Base-by-base conservation (phyloP, 2,797 vertebrate genomes). In the Falco peregrinus region DNA sequence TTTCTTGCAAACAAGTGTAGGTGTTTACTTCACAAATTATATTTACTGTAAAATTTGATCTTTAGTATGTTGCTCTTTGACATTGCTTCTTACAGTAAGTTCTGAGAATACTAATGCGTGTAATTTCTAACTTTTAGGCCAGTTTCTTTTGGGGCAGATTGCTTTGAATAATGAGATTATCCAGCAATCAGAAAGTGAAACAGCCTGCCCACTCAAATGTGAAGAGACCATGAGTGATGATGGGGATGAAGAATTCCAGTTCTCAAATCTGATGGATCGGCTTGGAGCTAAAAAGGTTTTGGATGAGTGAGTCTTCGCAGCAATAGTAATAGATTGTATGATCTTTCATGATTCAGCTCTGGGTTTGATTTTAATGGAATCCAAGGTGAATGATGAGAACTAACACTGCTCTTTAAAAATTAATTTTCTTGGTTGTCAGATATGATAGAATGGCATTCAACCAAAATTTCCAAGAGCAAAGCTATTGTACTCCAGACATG, bases 221-320 rank as follows among this genome's bases (percentile, higher is more conserved):
- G 93, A 98, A 22, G 97, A 98, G 80, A 95, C n/a, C 21, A 0
- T 25, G 20, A 64, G 24, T 12, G 95, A 76, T 28, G 82, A 90
- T 13, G 98, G 89, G 11, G 99, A 99, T 2, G 99, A 99, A 90
- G 99, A 99, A 91, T 97, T 98, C 61, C 98, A 99, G 85, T 99
- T 99, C 95, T 97, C 97, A 90, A 97, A 97, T 97, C 98, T 99
- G 21, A 98, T 99, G 98, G 98, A 99, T 77, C 98, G 85, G 39
- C 98, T 99, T 8, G 99, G 99, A 83, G 98, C 98, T 65, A 98
- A 98, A 85, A 99, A 96, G 4, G 89, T 99, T 92, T 98, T 99
- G 94, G 98, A 99, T 96, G 98, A 99, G 99, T 99, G 98, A 99
- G 95, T 97, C 57, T 71, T 86, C 8, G 2, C n/a, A 69, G 31